A percentile compares a stretch with the other conserved stretches of the same genome.
Conservation (phyloP, 2,888 invertebrate genomes). For the Andricus curvator region DNA sequence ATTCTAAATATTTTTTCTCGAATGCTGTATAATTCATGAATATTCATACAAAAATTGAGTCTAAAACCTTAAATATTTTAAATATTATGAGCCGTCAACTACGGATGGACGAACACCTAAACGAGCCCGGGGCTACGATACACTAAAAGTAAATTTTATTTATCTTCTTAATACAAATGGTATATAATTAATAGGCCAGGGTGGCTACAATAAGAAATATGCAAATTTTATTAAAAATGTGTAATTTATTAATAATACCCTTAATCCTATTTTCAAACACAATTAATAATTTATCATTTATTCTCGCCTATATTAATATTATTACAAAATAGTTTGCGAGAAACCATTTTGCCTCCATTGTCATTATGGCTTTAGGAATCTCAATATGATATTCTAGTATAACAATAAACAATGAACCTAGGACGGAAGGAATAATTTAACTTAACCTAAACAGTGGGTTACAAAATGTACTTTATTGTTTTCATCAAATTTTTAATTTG, state of each 20-base stretch:
- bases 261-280: constrained; percentile 12
- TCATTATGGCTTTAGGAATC: constrained; percentile 28
- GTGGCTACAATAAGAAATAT: background rate
- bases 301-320: constrained; percentile 29
- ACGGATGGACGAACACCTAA: no score
- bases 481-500: background rate
- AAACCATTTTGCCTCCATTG: background rate
- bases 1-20: no score
- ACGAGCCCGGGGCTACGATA: no score
- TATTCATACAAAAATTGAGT: no score
- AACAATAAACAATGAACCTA: constrained; percentile 13
- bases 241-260: constrained; percentile 28
- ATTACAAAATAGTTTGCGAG: background rate
- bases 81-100: no score
- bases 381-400: constrained; percentile 23
- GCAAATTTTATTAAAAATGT: constrained; percentile 3
- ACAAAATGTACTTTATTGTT: background rate
- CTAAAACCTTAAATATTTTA: no score
- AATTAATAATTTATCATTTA: constrained; percentile 20
- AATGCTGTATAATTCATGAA: no score
- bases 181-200: no score
- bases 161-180: no score
- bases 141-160: no score
- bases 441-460: background rate
- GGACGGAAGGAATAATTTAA: constrained; percentile 10